Evolutionary conservation across 1,140 invertebrate genomes (phyloP).

Genomic region (Pseudomyrmex flavicornis): DNA sequence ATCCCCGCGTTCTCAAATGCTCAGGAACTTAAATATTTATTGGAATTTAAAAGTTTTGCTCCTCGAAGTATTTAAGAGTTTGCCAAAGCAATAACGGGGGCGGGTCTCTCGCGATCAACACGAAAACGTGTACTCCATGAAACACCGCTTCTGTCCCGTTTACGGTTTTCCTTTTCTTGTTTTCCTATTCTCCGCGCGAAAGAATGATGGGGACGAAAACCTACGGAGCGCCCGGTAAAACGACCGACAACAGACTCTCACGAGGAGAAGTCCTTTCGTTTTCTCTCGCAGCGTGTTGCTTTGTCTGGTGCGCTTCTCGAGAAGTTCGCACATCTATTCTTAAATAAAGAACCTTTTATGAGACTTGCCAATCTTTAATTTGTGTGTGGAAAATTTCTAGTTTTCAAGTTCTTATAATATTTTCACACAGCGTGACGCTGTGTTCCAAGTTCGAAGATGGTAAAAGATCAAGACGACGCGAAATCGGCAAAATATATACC

Average conservation of each 20-base stretch:
- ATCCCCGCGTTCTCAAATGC: constrained; percentile 58
- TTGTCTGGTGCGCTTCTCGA: not conserved
- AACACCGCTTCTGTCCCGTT: not conserved
- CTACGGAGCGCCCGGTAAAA: constrained; percentile 26
- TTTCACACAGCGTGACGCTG: not conserved
- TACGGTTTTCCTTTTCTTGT: not conserved
- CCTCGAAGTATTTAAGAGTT: constrained; percentile 81
- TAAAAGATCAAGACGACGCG: not conserved
- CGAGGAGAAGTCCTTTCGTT: constrained; percentile 14
- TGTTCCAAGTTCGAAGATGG: not conserved
- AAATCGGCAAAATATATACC: constrained; percentile 14
- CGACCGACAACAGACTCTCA: constrained; percentile 27
- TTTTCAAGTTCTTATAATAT: constrained; percentile 31
- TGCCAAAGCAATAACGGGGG: constrained; percentile 79
- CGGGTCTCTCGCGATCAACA: constrained; percentile 32
- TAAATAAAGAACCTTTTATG: constrained; percentile 18
- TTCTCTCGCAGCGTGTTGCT: constrained; percentile 5
- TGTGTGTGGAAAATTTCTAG: constrained; percentile 16
- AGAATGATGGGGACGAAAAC: constrained; percentile 26
- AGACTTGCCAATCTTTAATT: constrained; percentile 12
- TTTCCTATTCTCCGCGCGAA: not conserved
- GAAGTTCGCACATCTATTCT: not conserved
- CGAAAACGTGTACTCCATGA: constrained; percentile 38
- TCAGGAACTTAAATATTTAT: constrained; percentile 82
- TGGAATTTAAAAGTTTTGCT: constrained; percentile 82